Evolutionary conservation across 2,888 invertebrate species (phyloP), one percentile per base, ranked within the genome.

Genomic region (Sesamia inferens): DNA sequence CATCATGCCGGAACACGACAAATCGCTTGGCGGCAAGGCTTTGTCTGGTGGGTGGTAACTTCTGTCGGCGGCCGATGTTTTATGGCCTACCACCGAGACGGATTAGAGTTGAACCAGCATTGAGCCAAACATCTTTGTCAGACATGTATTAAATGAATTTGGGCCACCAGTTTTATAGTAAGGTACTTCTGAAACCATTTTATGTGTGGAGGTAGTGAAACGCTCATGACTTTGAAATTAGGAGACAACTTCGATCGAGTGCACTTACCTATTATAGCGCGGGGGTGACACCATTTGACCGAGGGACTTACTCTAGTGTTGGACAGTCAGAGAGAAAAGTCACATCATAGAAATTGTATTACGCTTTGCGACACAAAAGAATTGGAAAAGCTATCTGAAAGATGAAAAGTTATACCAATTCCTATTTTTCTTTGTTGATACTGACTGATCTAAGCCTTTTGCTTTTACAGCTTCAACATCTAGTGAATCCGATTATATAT

Each of bases 211-310:
- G 79, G 84, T 83, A 85, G 85, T 85, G 85, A 89, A 90, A 86
- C 82, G 86, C 91, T 94, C 92, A 93, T 94, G 94, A 94, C 93
- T 93, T 94, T 92, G 91, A 94, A 92, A 94, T 93, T 89, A 92
- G 92, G 88, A 86, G 91, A 87, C 87, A 83, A 88, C 84, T 87
- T 79, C 88, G 86, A 90, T 92, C 88, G 88, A 92, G 91, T 91
- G 91, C 92, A 91, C 91, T 93, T 89, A 92, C 89, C 86, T 90
- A 89, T 91, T 91, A 92, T 88, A 81, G 85, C 76, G 82, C 55
- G 69, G 75, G 79, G 79, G 78, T 83, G 87, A 86, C 87, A 79
- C 81, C 84, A 86, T 89, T 85, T 88, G 89, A 88, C 88, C 86
- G 86, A 84, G 71, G 70, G 78, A 74, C 65, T 77, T 83, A 70